Evolutionary conservation across 2,113 vertebrate species (phyloP), one percentile per base, ranked within the genome.

Genomic region (Menidia beryllina): DNA sequence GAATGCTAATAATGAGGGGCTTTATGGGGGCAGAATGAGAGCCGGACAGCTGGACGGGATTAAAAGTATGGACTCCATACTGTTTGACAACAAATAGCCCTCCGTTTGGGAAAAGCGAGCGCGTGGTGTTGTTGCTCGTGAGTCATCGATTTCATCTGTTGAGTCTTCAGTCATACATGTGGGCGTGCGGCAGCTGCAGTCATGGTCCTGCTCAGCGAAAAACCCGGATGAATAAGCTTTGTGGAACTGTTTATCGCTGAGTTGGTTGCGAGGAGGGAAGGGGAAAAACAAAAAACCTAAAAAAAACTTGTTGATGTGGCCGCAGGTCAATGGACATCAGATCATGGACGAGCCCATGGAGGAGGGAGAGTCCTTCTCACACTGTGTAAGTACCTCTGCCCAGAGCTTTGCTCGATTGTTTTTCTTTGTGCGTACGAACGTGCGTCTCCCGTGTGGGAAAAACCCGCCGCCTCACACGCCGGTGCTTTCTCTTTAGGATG

Each of bases 281-380:
- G n/a, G n/a, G n/a, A n/a, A n/a, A n/a, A n/a, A n/a, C n/a, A n/a
- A n/a, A n/a, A n/a, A n/a, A n/a, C n/a, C n/a, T n/a, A n/a, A 34
- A 34, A 34, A 8, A 74, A 34, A 62, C 71, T 57, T 79, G 51
- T 80, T 72, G 59, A 30, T 86, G 71, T 82, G 63, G 64, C 89
- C 92, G 55, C 88, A 99, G 97, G 87, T 98, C 89, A 97, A 98
- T 94, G 96, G 94, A 91, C 93, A 96, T 94, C 95, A 96, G 94
- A 95, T 96, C 92, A 93, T 95, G 92, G 97, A 97, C 75, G 97
- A 98, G 88, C 96, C 96, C 47, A 99, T 98, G 97, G 96, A 98
- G 86, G 96, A 98, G 86, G 96, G 93, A 86, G 95, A 97, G 87
- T 91, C 95, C 59, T 94, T 95, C 93, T 94, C 95, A 64, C 95